Base-by-base conservation (phyloP, 2,888 invertebrate genomes). In the Pristionchus mayeri region DNA sequence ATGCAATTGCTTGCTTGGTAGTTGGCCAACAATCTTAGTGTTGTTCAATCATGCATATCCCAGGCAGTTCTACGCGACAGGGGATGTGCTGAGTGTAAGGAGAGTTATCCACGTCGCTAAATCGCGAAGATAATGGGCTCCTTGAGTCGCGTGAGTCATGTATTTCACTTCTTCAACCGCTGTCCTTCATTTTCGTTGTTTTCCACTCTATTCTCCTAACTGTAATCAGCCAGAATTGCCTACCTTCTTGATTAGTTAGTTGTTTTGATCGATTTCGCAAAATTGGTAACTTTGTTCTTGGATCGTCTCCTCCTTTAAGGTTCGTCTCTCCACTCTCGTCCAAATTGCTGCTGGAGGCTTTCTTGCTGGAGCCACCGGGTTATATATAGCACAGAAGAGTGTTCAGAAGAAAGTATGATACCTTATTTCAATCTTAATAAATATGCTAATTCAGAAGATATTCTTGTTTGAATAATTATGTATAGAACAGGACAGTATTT, bases 271-370 rank as follows among this genome's bases (percentile, higher is more conserved):
- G n/a, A n/a, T n/a, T n/a, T n/a, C n/a, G n/a, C n/a, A n/a, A n/a
- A n/a, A n/a, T n/a, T n/a, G n/a, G n/a, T n/a, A n/a, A n/a, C n/a
- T n/a, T n/a, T n/a, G n/a, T n/a, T n/a, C n/a, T n/a, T 30, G 21
- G 67, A 67, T 34, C 6, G 34, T 13, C 7, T 34, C 34, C 13
- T 6, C 13, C 13, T 16, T 63, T 27, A 81, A 88, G 89, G 89
- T 90, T 44, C 87, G 88, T 81, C 85, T 87, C 34, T 82, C 90
- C 30, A 91, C 91, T 82, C 86, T 91, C 54, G 84, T 91, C 13
- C 88, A 90, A 85, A 86, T 91, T 6, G 91, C 91, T n/a, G 91
- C 87, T 2, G 92, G 91, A 11, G 88, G 88, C 3, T 90, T 92
- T 78, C 79, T 91, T 11, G 50, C 86, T 34, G 91, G 91, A n/a